Evolutionary conservation across 1,140 invertebrate genomes (phyloP), one percentile per base, ranked within the genome.

Genomic region (Pseudomyrmex flavicornis): DNA sequence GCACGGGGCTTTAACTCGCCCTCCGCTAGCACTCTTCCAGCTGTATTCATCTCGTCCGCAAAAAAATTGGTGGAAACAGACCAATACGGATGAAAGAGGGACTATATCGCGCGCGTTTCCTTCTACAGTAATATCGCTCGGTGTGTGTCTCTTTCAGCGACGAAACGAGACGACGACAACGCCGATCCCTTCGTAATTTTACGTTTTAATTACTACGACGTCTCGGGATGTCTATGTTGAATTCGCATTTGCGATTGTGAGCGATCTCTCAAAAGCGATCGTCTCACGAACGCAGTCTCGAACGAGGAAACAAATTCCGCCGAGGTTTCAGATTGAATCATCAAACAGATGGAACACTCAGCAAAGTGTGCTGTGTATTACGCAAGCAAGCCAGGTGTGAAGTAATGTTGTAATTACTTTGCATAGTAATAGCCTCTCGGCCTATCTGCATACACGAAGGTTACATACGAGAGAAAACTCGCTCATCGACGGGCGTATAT

Each of bases 161-260:
- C 15, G 89, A 83, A 80, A 66, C 82, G 82, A 89, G 74, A 79
- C 58, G 61, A 7, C 5, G 61, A 35, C 35, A 35, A 35, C 5
- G 35, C 0, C 69, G 62, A 85, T 87, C 89, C 89, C 86, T 92
- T 89, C 87, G 84, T 87, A 83, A 91, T 88, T 89, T 88, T 85
- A 52, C 85, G 84, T 92, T 94, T 94, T 93, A 92, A 93, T 92
- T 92, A 92, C 91, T 91, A 74, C 84, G 50, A n/a, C 35, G 22
- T 83, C 88, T 17, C 44, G 48, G 65, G 68, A 88, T 75, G 83
- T 48, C 83, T 84, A 74, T 79, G 65, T 50, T 22, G 50, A 46
- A 44, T 48, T 10, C 26, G 54, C 35, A 7, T 35, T 59, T 59
- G 13, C 52, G 1, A 59, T 59, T 52, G 22, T 61, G 17, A 46